Conservation (phyloP, 2,113 vertebrate genomes). For the Labeo catla region DNA sequence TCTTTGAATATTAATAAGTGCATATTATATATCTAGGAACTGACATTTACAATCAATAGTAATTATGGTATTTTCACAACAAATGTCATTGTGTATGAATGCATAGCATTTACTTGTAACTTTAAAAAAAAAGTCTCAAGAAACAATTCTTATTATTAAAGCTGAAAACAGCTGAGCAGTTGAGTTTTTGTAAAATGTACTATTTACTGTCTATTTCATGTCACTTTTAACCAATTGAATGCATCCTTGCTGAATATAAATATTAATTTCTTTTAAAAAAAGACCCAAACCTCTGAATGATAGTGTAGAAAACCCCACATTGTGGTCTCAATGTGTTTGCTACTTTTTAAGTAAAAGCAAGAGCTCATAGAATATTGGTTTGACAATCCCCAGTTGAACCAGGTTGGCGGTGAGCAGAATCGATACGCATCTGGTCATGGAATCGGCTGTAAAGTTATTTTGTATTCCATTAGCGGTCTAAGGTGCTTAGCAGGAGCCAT, state of each 20-base stretch:
- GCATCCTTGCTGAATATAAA: too few species aligned
- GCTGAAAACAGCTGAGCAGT: too few species aligned
- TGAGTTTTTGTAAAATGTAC: too few species aligned
- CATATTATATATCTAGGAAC: conserved; percentile 2
- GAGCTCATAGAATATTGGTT: conserved; percentile 65
- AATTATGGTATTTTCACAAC: neutral
- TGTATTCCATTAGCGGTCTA: conserved; percentile 70
- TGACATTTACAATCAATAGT: neutral
- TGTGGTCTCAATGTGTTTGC: too few species aligned
- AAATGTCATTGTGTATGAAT: neutral
- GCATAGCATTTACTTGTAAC: neutral
- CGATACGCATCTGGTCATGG: conserved; percentile 66
- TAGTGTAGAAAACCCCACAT: too few species aligned
- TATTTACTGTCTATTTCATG: too few species aligned
- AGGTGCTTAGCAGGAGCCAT: conserved; percentile 56
- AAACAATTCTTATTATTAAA: too few species aligned
- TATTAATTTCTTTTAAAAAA: too few species aligned
- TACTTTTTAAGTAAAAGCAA: conserved; percentile 12
- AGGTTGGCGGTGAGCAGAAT: conserved; percentile 61
- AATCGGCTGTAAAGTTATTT: conserved; percentile 65
- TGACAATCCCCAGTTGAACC: conserved; percentile 59
- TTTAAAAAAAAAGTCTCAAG: too few species aligned
- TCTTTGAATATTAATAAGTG: neutral
- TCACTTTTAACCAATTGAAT: too few species aligned
- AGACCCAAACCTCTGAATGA: too few species aligned